Evolutionary conservation across 2,888 invertebrate genomes (phyloP), one percentile per base, ranked within the genome.

Genomic region (Eristalinus aeneus): DNA sequence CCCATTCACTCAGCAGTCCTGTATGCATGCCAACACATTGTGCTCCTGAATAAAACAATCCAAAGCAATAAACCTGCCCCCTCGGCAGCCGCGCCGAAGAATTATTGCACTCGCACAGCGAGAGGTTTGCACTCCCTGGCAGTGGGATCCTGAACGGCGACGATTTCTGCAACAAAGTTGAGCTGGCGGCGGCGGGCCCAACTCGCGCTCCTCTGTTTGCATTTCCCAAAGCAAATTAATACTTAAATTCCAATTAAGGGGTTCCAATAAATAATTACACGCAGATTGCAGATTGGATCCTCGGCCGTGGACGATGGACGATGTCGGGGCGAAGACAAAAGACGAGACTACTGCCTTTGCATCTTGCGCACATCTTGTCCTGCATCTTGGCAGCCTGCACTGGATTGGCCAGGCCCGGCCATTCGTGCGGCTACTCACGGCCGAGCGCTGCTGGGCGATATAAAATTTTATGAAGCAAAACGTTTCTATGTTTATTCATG

Each of bases 171-270:
- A 79, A 84, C 74, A 79, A 79, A 22, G 74, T 75, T 79, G 74
- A 32, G 20, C 78, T 67, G 60, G 54, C 36, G 32, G 54, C 36
- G 32, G 10, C 16, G 46, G 46, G 46, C n/a, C n/a, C 63, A 22
- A 32, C 22, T 20, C 12, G 58, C 56, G 32, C 20, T 32, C 56
- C 71, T 73, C 53, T 75, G 67, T 79, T 72, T 84, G 53, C 80
- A 80, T 76, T 72, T 68, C 64, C 75, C 72, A 76, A 76, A 80
- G 76, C 76, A 81, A 85, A 85, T 85, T 85, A 85, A 85, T 81
- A 81, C 85, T 85, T 85, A 85, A 85, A 73, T 81, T 81, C 85
- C 85, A 85, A 85, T 85, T 85, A 85, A 80, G 81, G 80, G 81
- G 76, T 69, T 77, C 81, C 80, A 85, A 85, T 85, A 85, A 85